Percentiles rank a stretch among this genome's conserved stretches.
These are phyloP conservation scores for Drosophila anomalata DNA, from an alignment of 2,888 invertebrate species.

Conservation along the genomic window DNA sequence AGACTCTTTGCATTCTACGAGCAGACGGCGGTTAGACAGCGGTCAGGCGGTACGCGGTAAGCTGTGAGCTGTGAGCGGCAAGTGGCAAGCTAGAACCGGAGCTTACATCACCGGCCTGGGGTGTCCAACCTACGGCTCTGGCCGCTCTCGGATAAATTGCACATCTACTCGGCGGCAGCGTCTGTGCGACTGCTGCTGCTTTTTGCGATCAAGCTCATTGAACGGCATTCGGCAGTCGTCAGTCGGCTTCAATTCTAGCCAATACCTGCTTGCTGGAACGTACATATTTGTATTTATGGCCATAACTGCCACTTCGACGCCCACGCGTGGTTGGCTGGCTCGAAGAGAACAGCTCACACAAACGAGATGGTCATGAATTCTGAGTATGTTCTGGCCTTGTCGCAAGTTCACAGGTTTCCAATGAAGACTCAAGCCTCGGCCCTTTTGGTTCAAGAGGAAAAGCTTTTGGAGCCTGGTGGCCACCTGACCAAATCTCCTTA, in stretches of 20 bases:
- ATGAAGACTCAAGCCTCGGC: background rate
- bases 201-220: slow-evolving; percentile 52
- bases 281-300: slow-evolving; percentile 75
- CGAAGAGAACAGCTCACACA: slow-evolving; percentile 16
- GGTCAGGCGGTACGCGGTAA: slow-evolving; percentile 19
- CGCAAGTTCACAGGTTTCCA: background rate
- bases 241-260: slow-evolving; percentile 60
- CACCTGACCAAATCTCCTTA: background rate
- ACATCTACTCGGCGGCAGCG: slow-evolving; percentile 59
- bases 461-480: background rate
- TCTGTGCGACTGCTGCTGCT: slow-evolving; percentile 26
- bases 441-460: background rate
- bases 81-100: slow-evolving; percentile 19
- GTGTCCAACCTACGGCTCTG: slow-evolving; percentile 37
- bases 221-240: slow-evolving; percentile 60
- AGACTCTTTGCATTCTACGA: slow-evolving; percentile 57
- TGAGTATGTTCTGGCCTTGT: slow-evolving; percentile 25
- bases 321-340: slow-evolving; percentile 53
- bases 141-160: slow-evolving; percentile 44
- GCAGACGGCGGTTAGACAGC: slow-evolving; percentile 34
- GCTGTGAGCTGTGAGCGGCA: background rate
- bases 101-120: slow-evolving; percentile 68
- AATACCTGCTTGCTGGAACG: slow-evolving; percentile 72
- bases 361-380: slow-evolving; percentile 23
- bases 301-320: slow-evolving; percentile 76